Percentiles rank a stretch among this genome's conserved stretches.
phyloP scores from a whole-genome alignment of 2,888 invertebrate species.

The Athalia rosae region DNA sequence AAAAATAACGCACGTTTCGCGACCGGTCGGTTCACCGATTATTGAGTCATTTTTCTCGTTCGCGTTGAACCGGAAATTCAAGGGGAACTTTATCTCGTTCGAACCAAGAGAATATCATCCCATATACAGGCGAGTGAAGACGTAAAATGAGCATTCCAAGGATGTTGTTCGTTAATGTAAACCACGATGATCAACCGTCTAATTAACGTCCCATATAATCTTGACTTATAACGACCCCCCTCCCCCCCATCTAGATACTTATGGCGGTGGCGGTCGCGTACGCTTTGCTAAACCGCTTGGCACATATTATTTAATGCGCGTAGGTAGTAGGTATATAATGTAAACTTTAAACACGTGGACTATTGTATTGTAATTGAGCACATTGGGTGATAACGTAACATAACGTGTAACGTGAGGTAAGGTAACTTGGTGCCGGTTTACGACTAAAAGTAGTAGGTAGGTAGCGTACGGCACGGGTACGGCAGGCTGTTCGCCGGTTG shows the following conservation, averaged over 20 bases:
- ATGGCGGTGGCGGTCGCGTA: not conserved
- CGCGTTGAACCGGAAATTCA: not conserved
- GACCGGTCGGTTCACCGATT: too few species aligned
- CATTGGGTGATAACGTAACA: too few species aligned
- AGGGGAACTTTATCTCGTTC: not conserved
- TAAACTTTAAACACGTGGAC: constrained; percentile 1
- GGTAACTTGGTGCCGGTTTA: constrained; percentile 39
- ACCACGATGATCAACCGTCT: too few species aligned
- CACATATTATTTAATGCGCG: not conserved
- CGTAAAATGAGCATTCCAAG: constrained; percentile 8
- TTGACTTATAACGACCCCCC: not conserved
- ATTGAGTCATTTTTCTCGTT: too few species aligned
- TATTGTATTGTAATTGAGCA: constrained; percentile 38
- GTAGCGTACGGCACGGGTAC: too few species aligned
- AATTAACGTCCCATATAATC: not conserved
- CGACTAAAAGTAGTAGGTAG: not conserved
- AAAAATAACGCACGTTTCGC: constrained; percentile 7
- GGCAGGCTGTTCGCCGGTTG: constrained; percentile 58
- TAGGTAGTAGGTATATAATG: constrained; percentile 4
- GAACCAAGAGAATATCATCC: not conserved
- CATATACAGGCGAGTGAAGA: not conserved
- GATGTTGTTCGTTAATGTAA: not conserved
- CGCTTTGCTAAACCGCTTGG: not conserved
- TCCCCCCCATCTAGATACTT: too few species aligned
- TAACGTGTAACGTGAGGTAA: constrained; percentile 12